Percentiles rank a stretch among this genome's conserved stretches.
These are phyloP conservation scores for Sapajus apella DNA, from an alignment of 2,113 vertebrate species.

Conservation along the genomic window DNA sequence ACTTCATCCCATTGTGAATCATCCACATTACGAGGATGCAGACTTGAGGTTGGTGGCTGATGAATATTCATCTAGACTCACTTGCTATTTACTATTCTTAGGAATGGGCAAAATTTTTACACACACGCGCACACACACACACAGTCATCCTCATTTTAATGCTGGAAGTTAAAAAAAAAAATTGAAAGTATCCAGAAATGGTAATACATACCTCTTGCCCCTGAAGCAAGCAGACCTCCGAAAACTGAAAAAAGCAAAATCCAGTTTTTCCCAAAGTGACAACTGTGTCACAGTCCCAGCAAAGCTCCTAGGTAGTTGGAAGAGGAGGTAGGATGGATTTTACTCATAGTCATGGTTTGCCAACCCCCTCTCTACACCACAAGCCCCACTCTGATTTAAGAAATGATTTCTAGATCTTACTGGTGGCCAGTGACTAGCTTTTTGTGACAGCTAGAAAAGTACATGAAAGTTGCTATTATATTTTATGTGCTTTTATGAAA, in stretches of 20 bases:
- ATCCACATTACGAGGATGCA: conserved; percentile 97
- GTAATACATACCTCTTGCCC: background rate
- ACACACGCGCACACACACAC: fast-evolving
- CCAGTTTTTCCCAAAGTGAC: background rate
- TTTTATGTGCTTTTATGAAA: background rate
- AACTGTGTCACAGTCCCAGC: background rate
- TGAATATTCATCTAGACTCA: background rate
- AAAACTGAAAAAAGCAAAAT: background rate
- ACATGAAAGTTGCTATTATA: background rate
- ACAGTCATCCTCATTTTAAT: background rate
- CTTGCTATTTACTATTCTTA: background rate
- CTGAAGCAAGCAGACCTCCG: background rate
- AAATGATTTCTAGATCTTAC: background rate
- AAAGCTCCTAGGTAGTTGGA: background rate
- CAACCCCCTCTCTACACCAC: background rate
- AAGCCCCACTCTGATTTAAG: background rate
- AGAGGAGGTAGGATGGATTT: background rate
- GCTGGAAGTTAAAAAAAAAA: background rate
- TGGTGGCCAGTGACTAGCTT: background rate
- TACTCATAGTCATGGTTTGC: background rate
- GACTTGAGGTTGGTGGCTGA: conserved; percentile 88
- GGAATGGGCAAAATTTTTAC: background rate
- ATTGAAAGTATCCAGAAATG: background rate
- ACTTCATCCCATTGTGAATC: conserved; percentile 93
- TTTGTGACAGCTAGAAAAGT: background rate